Conservation (phyloP, 2,113 vertebrate species). For the Stercorarius parasiticus region DNA sequence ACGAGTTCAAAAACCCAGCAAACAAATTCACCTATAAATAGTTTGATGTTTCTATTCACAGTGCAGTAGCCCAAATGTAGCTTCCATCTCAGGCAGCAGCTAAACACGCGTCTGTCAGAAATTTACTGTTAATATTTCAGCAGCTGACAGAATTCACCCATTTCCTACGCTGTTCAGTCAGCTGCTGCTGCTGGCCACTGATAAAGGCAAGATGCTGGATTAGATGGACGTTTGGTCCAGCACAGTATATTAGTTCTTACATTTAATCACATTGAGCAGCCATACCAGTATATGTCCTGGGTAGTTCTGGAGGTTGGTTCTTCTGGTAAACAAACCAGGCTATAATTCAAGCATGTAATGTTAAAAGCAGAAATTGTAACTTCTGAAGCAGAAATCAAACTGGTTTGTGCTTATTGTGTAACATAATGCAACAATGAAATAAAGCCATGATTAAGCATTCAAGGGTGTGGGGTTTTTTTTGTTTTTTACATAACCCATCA, state of each 20-base stretch:
- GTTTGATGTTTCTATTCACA: slow-evolving; percentile 29
- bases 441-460: neutral
- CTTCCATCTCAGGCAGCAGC: slow-evolving; percentile 16
- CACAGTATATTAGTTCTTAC: neutral
- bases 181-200: slow-evolving; percentile 46
- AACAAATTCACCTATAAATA: slow-evolving; percentile 46
- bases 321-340: slow-evolving; percentile 10
- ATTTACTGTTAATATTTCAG: slow-evolving; percentile 45
- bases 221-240: slow-evolving; percentile 46
- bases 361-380: neutral
- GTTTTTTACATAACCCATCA: neutral
- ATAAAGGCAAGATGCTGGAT: slow-evolving; percentile 50
- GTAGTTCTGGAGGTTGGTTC: neutral
- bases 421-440: neutral
- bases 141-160: slow-evolving; percentile 25
- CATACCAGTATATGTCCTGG: neutral
- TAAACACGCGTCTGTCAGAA: slow-evolving; percentile 37
- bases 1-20: slow-evolving; percentile 12
- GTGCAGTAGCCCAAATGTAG: slow-evolving; percentile 13
- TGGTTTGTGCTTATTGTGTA: neutral
- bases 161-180: slow-evolving; percentile 18
- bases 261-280: neutral
- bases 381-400: slow-evolving; percentile 26
- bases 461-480: neutral
- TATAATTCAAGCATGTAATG: neutral